Conservation (phyloP, 2,888 invertebrate species). For the Sicus ferrugineus region DNA sequence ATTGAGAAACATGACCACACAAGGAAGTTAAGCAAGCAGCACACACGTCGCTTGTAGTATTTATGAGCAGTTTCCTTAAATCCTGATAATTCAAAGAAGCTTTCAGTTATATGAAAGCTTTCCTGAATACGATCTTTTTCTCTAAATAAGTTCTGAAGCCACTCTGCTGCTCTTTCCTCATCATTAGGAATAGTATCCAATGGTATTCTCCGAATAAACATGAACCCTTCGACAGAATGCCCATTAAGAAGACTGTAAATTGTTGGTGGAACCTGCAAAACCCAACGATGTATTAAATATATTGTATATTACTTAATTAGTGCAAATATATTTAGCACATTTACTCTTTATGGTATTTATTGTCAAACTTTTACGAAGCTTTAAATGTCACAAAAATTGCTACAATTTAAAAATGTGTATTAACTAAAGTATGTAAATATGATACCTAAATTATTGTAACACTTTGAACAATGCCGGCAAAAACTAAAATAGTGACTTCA, state of each 20-base stretch:
- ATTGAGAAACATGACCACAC: conserved; percentile 69
- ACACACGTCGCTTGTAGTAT: conserved; percentile 69
- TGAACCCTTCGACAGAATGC: conserved; percentile 74
- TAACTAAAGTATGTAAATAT: no score
- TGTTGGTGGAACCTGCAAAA: conserved; percentile 73
- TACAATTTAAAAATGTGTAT: no score
- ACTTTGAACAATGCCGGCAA: no score
- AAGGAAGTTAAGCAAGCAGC: conserved; percentile 75
- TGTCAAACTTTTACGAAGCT: no score
- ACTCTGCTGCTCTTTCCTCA: conserved; percentile 75
- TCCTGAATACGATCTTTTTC: conserved; percentile 73
- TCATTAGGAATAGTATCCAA: conserved; percentile 80
- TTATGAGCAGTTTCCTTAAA: conserved; percentile 72
- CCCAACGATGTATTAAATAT: no score
- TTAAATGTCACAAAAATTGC: no score
- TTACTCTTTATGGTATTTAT: no score
- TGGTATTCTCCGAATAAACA: conserved; percentile 83
- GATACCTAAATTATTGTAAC: no score
- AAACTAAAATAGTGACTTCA: no score
- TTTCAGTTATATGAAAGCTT: conserved; percentile 68
- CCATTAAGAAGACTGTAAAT: conserved; percentile 80
- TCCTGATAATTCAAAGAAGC: conserved; percentile 81
- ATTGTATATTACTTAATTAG: no score
- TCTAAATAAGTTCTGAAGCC: conserved; percentile 83
- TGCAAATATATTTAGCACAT: no score